Percentiles rank a stretch among this genome's conserved stretches.
phyloP scores from a whole-genome alignment of 2,113 vertebrate genomes.

The Nycticorax nycticorax region DNA sequence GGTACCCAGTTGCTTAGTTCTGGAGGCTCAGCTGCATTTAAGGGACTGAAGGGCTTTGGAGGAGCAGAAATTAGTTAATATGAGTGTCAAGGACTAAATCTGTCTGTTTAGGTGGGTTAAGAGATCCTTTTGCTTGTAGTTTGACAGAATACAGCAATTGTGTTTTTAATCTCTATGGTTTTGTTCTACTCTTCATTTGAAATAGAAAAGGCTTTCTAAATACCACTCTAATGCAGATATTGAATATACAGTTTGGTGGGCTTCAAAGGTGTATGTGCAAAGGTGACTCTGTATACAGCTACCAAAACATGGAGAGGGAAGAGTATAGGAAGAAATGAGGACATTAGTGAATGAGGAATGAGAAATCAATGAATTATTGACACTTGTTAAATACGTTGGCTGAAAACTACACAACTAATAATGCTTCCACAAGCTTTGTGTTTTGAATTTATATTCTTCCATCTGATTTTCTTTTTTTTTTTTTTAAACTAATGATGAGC shows the following conservation, averaged over 20 bases:
- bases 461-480: not conserved
- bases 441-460: not conserved
- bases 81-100: not conserved
- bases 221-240: not conserved
- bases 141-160: not conserved
- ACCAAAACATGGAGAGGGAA: not conserved
- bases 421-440: not conserved
- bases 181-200: not conserved
- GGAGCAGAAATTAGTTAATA: not conserved
- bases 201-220: not conserved
- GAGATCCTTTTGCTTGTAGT: not conserved
- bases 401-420: not conserved
- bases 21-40: not conserved
- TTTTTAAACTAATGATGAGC: not conserved
- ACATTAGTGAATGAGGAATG: not conserved
- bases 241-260: not conserved
- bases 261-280: not conserved
- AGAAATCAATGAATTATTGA: not conserved
- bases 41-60: not conserved
- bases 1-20: not conserved
- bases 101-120: not conserved
- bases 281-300: not conserved
- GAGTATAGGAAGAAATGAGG: not conserved
- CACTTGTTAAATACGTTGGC: not conserved
- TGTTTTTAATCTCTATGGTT: not conserved